Conservation (phyloP, 2,797 vertebrate genomes). For the Scolopax rusticola region DNA sequence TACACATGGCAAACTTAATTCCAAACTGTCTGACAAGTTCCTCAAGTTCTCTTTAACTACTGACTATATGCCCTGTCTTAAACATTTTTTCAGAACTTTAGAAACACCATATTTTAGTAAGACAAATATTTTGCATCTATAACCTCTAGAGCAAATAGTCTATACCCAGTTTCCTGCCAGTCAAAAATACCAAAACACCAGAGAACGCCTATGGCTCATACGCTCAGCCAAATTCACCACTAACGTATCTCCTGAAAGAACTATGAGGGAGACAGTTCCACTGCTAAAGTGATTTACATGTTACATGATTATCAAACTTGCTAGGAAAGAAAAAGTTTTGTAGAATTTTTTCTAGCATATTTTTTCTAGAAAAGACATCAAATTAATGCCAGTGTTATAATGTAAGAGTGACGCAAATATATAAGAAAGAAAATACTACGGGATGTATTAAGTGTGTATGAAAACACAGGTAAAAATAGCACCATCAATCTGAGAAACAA, state of each 20-base stretch:
- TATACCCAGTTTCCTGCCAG: background rate
- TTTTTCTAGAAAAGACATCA: background rate
- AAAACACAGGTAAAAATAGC: background rate
- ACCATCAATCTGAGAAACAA: background rate
- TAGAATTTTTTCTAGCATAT: background rate
- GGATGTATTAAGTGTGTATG: background rate
- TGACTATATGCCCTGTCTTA: background rate
- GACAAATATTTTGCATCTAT: background rate
- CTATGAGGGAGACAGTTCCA: background rate
- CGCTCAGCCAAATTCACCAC: background rate
- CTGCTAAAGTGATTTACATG: background rate
- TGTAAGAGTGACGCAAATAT: background rate
- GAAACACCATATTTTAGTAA: background rate
- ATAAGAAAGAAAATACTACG: background rate
- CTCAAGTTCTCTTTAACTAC: background rate
- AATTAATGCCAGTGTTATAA: background rate
- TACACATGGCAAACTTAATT: background rate
- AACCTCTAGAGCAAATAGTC: background rate
- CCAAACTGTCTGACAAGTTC: background rate
- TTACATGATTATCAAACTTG: background rate
- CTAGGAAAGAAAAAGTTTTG: background rate
- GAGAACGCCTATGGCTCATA: background rate
- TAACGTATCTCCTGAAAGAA: background rate
- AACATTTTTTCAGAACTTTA: background rate
- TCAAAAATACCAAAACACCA: background rate